phyloP scores from a whole-genome alignment of 2,888 invertebrate genomes.

The Sabatieria punctata region DNA sequence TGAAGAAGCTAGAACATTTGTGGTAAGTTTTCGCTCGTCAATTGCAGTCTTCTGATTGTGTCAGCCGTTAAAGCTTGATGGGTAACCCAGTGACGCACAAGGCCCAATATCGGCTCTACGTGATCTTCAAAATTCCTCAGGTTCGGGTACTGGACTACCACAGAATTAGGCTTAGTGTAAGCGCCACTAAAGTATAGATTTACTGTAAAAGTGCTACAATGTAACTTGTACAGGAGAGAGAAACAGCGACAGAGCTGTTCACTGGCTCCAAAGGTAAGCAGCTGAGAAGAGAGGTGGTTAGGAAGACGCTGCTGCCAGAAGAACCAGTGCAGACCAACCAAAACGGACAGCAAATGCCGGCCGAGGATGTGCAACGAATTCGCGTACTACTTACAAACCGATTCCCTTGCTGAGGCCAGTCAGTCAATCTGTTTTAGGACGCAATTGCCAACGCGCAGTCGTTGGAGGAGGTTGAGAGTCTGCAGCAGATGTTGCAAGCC shows the following conservation, averaged over 20 bases:
- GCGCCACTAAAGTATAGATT: too few species aligned
- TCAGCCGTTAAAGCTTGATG: slow-evolving; percentile 47
- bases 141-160: slow-evolving; percentile 79
- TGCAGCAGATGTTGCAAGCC: slow-evolving; percentile 45
- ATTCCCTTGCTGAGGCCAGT: too few species aligned
- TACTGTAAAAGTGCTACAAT: too few species aligned
- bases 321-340: slow-evolving; percentile 4
- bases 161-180: slow-evolving; percentile 75
- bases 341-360: slow-evolving; percentile 3
- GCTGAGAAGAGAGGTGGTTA: slow-evolving; percentile 66
- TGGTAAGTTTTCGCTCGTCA: slow-evolving; percentile 24
- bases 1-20: slow-evolving; percentile 59
- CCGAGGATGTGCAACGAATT: too few species aligned
- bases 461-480: slow-evolving; percentile 79
- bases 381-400: too few species aligned
- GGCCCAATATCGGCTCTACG: slow-evolving; percentile 55
- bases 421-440: slow-evolving; percentile 48
- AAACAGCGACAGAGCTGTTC: slow-evolving; percentile 67
- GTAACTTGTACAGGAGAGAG: slow-evolving; percentile 48
- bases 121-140: slow-evolving; percentile 55
- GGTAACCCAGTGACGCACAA: slow-evolving; percentile 92
- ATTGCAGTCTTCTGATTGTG: neutral
- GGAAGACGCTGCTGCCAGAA: slow-evolving; percentile 41
- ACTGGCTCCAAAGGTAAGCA: slow-evolving; percentile 84
- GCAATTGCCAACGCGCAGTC: slow-evolving; percentile 86